Conservation (phyloP, 2,113 vertebrate genomes). For the Meleagris gallopavo region DNA sequence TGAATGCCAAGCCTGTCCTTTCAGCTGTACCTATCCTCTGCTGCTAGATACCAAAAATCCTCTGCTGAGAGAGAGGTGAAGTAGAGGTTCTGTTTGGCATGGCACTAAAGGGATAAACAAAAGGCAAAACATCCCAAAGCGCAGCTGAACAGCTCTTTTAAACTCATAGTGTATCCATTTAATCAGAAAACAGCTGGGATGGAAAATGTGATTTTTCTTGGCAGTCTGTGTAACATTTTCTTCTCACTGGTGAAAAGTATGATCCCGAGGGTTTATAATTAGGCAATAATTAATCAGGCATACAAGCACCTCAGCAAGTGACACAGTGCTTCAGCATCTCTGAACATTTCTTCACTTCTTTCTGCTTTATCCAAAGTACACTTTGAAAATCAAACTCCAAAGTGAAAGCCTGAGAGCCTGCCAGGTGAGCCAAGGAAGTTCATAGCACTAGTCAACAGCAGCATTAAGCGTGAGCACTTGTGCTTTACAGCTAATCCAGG, state of each 20-base stretch:
- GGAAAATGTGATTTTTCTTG: constrained; percentile 68
- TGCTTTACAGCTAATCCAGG: background rate
- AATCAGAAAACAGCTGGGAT: constrained; percentile 58
- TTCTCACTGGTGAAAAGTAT: constrained; percentile 47
- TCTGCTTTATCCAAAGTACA: constrained; percentile 51
- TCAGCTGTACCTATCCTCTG: background rate
- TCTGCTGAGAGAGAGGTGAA: background rate
- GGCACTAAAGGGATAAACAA: constrained; percentile 15
- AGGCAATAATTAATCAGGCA: constrained; percentile 63
- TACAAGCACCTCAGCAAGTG: constrained; percentile 48
- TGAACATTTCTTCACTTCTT: constrained; percentile 40
- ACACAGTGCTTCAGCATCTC: constrained; percentile 39
- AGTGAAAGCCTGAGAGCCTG: background rate
- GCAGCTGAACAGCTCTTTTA: constrained; percentile 43
- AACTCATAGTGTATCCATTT: constrained; percentile 31
- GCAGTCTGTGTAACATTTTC: constrained; percentile 5
- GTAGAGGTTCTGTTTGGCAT: background rate
- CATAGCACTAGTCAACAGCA: background rate
- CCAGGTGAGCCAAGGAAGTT: constrained; percentile 6
- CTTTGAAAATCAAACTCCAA: background rate
- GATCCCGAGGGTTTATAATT: constrained; percentile 56
- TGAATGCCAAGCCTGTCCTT: background rate
- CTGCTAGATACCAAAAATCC: background rate
- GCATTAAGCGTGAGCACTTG: background rate
- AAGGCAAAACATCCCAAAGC: constrained; percentile 20